These are phyloP conservation scores for Andrena fulva DNA, from an alignment of 2,888 invertebrate species.

Conservation along the genomic window DNA sequence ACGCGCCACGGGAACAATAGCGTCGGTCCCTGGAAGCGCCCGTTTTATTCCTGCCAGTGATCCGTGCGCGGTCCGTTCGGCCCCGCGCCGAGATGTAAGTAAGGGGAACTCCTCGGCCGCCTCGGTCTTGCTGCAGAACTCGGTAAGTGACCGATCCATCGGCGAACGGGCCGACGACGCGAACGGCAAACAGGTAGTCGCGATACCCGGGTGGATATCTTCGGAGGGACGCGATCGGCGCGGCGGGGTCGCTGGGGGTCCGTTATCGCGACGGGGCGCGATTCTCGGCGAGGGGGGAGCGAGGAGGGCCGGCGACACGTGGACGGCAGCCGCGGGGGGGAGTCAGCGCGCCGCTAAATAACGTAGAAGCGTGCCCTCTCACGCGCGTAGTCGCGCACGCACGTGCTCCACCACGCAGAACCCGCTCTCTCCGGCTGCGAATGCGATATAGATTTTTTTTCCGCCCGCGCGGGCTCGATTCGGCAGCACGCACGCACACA, in stretches of 20 bases:
- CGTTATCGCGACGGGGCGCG: too few relatives aligned
- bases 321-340: conserved; percentile 1
- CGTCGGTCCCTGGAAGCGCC: conserved; percentile 31
- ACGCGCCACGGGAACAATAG: conserved; percentile 31
- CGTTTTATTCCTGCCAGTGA: background rate
- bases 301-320: conserved; percentile 16
- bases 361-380: conserved; percentile 21
- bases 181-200: conserved; percentile 2
- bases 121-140: background rate
- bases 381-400: conserved; percentile 31
- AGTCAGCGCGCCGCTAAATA: conserved; percentile 17
- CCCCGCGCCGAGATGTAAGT: conserved; percentile 17
- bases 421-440: conserved; percentile 31
- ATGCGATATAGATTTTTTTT: conserved; percentile 67
- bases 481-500: background rate
- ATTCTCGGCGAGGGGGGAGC: background rate
- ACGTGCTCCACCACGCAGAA: conserved; percentile 32
- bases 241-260: too few relatives aligned
- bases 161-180: too few relatives aligned
- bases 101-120: conserved; percentile 7
- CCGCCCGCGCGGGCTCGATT: conserved; percentile 48
- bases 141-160: conserved; percentile 2
- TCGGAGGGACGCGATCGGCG: too few relatives aligned
- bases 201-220: too few relatives aligned
- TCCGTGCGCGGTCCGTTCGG: background rate